phyloP scores from a whole-genome alignment of 37 sponge, comb jelly and placozoan genomes.

The Aplysina aerophoba region DNA sequence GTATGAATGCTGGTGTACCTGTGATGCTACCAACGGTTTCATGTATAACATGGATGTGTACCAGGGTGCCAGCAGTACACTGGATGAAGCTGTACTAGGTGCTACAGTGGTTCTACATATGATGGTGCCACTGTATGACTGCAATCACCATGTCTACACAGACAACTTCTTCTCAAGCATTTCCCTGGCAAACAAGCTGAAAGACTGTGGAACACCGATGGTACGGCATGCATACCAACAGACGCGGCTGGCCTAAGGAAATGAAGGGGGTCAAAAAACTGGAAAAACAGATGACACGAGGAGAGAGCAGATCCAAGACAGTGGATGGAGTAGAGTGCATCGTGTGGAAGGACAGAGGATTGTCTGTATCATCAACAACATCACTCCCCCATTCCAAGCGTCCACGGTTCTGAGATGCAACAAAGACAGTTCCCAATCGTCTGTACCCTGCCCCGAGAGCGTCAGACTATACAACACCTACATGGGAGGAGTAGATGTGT shows the following conservation, averaged over 20 bases:
- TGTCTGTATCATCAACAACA: background rate
- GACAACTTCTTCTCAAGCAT: background rate
- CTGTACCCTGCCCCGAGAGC: slow-evolving; percentile 7
- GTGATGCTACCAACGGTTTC: background rate
- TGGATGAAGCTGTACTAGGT: background rate
- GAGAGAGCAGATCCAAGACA: background rate
- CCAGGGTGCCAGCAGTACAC: background rate
- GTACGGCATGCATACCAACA: slow-evolving; percentile 1
- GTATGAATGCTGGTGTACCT: background rate
- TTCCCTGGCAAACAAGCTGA: background rate
- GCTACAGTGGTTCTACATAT: background rate
- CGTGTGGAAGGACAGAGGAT: slow-evolving; percentile 20
- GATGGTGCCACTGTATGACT: background rate
- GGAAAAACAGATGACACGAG: background rate
- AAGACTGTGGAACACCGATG: background rate
- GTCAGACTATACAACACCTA: background rate
- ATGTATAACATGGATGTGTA: background rate
- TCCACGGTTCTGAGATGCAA: background rate
- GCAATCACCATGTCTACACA: background rate
- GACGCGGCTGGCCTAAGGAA: background rate
- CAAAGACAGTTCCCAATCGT: background rate
- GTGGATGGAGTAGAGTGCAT: background rate
- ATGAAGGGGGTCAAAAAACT: slow-evolving; percentile 2
- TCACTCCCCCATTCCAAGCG: background rate
- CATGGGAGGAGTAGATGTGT: slow-evolving; percentile 40